Conservation (phyloP, 2,797 vertebrate species). For the Alca torda region DNA sequence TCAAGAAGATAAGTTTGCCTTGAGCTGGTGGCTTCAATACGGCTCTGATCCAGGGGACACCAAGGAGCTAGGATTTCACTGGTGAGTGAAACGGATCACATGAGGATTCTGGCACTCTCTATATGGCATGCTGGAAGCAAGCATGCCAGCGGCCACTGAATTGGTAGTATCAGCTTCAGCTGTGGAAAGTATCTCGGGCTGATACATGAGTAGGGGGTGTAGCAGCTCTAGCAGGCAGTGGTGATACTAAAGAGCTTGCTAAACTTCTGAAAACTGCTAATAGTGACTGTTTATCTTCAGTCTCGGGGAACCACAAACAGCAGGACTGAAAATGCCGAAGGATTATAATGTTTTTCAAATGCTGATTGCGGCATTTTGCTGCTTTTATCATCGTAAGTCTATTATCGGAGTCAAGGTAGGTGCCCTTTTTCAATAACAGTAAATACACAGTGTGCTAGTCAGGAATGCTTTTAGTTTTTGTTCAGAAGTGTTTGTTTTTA, state of each 20-base stretch:
- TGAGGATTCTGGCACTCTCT: conserved; percentile 79
- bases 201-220: conserved; percentile 41
- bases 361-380: conserved; percentile 89
- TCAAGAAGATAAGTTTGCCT: conserved; percentile 10
- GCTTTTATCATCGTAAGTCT: conserved; percentile 92
- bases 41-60: conserved; percentile 42
- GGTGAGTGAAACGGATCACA: conserved; percentile 81
- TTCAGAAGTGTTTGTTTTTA: conserved; percentile 5
- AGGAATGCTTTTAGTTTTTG: not conserved
- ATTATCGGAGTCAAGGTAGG: conserved; percentile 92
- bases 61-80: conserved; percentile 80
- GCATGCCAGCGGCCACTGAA: conserved; percentile 60
- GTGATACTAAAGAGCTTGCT: not conserved
- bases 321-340: conserved; percentile 84
- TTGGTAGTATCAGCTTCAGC: conserved; percentile 70
- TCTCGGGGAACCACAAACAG: not conserved
- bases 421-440: conserved; percentile 10
- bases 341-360: conserved; percentile 85
- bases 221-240: conserved; percentile 12
- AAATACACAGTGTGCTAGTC: not conserved
- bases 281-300: not conserved
- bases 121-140: conserved; percentile 76
- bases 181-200: conserved; percentile 64
- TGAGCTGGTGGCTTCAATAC: not conserved
- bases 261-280: not conserved